Evolutionary conservation across 2,888 invertebrate genomes (phyloP).

Genomic region (Dione vanillae): DNA sequence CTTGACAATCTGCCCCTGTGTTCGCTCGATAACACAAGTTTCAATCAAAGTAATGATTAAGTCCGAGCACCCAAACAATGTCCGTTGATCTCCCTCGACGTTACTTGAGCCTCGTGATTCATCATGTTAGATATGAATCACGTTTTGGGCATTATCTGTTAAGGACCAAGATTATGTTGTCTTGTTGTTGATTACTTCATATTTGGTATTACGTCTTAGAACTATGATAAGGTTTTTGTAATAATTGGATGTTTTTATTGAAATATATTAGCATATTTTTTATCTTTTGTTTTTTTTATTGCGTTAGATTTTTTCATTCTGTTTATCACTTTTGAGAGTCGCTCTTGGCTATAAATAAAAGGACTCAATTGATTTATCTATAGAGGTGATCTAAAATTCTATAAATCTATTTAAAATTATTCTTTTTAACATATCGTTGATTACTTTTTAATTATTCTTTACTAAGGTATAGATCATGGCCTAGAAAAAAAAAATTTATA

Average conservation of each 20-base stretch:
- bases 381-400: too few relatives aligned
- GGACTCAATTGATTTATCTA: too few relatives aligned
- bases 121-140: slow-evolving; percentile 22
- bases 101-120: slow-evolving; percentile 19
- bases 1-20: background rate
- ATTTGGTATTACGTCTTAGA: slow-evolving; percentile 3
- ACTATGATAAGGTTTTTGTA: background rate
- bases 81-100: slow-evolving; percentile 4
- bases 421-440: background rate
- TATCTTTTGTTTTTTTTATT: too few relatives aligned
- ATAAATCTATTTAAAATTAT: background rate
- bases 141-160: slow-evolving; percentile 7
- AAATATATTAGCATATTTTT: too few relatives aligned
- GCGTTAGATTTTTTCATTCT: too few relatives aligned
- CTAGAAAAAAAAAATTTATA: too few relatives aligned
- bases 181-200: background rate
- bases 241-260: too few relatives aligned
- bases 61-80: background rate
- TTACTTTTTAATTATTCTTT: background rate
- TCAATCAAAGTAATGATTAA: slow-evolving; percentile 23
- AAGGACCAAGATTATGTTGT: background rate
- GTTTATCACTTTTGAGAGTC: too few relatives aligned
- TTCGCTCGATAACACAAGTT: slow-evolving; percentile 19
- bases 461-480: background rate
- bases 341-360: too few relatives aligned